A percentile compares a stretch with the other conserved stretches of the same genome.
These are phyloP conservation scores for Aspiorhynchus laticeps DNA, from an alignment of 2,113 vertebrate species.

Conservation along the genomic window DNA sequence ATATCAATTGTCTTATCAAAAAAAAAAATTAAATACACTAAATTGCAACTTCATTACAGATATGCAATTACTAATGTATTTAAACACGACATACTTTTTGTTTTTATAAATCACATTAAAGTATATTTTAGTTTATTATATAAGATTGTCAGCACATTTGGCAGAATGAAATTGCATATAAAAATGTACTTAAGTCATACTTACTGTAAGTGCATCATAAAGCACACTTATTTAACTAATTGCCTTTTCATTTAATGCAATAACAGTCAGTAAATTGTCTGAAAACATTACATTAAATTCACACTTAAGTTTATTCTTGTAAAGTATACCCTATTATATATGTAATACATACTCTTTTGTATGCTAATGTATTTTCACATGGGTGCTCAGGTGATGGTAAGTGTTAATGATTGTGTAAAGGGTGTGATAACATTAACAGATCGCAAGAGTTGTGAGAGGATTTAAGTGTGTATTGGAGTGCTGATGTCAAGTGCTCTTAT, in stretches of 20 bases:
- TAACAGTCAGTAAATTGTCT: not conserved
- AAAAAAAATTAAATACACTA: not conserved
- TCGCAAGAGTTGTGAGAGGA: not conserved
- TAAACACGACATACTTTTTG: not conserved
- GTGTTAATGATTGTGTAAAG: not conserved
- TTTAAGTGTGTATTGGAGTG: too few relatives aligned
- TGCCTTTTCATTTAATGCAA: not conserved
- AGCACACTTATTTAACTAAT: not conserved
- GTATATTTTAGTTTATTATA: not conserved
- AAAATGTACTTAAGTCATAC: not conserved
- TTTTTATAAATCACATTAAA: not conserved
- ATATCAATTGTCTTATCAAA: not conserved
- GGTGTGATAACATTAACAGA: not conserved
- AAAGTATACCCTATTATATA: not conserved
- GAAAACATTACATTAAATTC: not conserved
- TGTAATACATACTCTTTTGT: not conserved
- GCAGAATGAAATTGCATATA: not conserved
- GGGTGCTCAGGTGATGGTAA: not conserved
- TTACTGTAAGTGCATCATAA: not conserved
- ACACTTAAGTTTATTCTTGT: not conserved
- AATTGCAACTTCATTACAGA: not conserved
- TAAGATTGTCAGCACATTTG: not conserved
- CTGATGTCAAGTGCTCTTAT: not conserved
- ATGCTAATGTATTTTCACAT: not conserved
- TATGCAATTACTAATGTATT: not conserved